Conservation (phyloP, 1,140 invertebrate genomes). For the Cherax destructor region DNA sequence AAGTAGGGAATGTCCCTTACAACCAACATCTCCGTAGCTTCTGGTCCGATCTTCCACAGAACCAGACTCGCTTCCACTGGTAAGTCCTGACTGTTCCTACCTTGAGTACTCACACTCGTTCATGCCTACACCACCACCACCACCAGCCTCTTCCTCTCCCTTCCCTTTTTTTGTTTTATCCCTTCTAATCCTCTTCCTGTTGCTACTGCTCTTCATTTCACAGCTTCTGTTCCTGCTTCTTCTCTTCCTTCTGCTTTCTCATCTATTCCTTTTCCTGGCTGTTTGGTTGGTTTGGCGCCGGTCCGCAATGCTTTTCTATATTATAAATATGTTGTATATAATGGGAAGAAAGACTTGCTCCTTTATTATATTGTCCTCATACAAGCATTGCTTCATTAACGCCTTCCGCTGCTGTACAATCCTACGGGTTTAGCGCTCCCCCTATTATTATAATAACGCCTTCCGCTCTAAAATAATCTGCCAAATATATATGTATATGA, state of each 20-base stretch:
- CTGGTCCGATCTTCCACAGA: background rate
- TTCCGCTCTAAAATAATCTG: too few relatives aligned
- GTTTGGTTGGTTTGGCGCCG: too few relatives aligned
- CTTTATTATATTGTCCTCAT: background rate
- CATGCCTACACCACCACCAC: background rate
- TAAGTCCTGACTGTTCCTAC: background rate
- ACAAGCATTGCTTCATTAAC: background rate
- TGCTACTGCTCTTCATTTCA: background rate
- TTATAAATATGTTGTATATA: too few relatives aligned
- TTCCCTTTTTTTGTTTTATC: background rate
- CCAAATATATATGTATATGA: too few relatives aligned
- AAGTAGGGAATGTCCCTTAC: background rate
- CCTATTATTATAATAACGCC: too few relatives aligned
- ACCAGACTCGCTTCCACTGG: slow-evolving; percentile 4
- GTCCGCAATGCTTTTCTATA: too few relatives aligned
- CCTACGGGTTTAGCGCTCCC: too few relatives aligned
- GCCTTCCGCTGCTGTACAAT: too few relatives aligned
- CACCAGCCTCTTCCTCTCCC: background rate
- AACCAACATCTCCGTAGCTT: background rate
- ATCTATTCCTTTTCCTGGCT: background rate
- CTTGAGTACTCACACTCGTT: background rate
- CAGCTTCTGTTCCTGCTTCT: background rate
- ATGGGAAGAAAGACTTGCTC: too few relatives aligned
- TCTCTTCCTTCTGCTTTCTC: background rate
- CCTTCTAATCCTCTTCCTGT: background rate